These are phyloP conservation scores for Raphicerus campestris DNA, from an alignment of 2,113 vertebrate genomes.

Conservation along the genomic window DNA sequence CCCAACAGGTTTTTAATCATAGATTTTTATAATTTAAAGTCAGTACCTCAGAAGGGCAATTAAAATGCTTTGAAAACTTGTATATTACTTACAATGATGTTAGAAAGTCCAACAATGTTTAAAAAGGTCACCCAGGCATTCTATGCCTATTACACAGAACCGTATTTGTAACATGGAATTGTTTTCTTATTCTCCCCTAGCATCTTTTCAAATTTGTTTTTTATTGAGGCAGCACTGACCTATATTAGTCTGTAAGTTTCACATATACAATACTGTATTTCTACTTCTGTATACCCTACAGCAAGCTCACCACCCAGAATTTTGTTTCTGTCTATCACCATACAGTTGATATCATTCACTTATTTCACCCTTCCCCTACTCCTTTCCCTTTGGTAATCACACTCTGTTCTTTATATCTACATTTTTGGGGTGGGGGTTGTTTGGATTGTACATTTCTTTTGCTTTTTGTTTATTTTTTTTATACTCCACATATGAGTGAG, in stretches of 20 bases:
- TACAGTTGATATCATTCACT: not conserved
- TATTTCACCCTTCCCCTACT: not conserved
- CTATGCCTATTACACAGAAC: not conserved
- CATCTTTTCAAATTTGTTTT: not conserved
- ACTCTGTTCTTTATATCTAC: not conserved
- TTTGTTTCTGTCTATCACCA: not conserved
- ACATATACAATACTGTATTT: not conserved
- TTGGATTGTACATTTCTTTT: not conserved
- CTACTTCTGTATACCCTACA: not conserved
- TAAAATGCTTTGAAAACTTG: not conserved
- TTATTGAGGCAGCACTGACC: not conserved
- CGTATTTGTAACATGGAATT: not conserved
- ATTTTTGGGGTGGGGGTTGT: not conserved
- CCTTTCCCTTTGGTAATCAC: not conserved
- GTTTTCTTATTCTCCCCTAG: not conserved
- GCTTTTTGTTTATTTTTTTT: not conserved
- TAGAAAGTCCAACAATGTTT: not conserved
- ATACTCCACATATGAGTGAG: not conserved
- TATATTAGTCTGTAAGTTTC: not conserved
- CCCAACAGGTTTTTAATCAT: not conserved
- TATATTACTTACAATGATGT: not conserved
- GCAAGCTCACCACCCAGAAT: not conserved
- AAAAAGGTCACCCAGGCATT: not conserved
- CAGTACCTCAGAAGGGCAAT: not conserved
- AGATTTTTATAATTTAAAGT: constrained; percentile 22